Conservation (phyloP, 2,797 vertebrate genomes). For the Centropyge bicolor region DNA sequence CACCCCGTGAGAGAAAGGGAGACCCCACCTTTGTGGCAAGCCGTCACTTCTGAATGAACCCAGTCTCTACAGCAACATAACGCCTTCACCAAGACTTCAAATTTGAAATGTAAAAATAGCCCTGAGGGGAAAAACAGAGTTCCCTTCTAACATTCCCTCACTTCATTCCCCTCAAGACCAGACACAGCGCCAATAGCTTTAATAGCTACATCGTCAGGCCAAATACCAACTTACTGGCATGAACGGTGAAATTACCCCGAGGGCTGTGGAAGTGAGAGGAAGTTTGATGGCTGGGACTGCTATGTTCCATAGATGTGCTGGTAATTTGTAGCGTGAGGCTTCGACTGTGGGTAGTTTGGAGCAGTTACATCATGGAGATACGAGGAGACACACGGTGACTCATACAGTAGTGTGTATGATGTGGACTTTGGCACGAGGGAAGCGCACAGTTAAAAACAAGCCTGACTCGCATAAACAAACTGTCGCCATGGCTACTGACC, state of each 20-base stretch:
- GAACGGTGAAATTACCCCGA: slow-evolving; percentile 62
- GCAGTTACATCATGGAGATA: slow-evolving; percentile 71
- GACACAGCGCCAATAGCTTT: slow-evolving; percentile 61
- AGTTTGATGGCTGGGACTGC: slow-evolving; percentile 54
- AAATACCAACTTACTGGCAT: slow-evolving; percentile 67
- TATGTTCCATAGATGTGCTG: slow-evolving; percentile 69
- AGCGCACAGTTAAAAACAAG: slow-evolving; percentile 63
- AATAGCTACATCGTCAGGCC: slow-evolving; percentile 64
- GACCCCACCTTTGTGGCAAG: slow-evolving; percentile 27
- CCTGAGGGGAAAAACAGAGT: slow-evolving; percentile 54
- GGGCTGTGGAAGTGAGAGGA: slow-evolving; percentile 57
- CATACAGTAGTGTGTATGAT: slow-evolving; percentile 72
- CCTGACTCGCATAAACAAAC: slow-evolving; percentile 69
- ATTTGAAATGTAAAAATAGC: slow-evolving; percentile 57
- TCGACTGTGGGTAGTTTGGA: slow-evolving; percentile 66
- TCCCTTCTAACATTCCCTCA: slow-evolving; percentile 60
- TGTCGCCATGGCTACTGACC: slow-evolving; percentile 70
- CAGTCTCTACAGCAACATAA: slow-evolving; percentile 66
- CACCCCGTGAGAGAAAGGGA: not conserved
- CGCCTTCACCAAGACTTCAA: slow-evolving; percentile 46
- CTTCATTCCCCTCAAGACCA: slow-evolving; percentile 59
- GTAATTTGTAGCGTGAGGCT: slow-evolving; percentile 73
- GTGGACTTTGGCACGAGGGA: slow-evolving; percentile 75
- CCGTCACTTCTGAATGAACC: slow-evolving; percentile 47
- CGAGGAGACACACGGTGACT: slow-evolving; percentile 70